These are phyloP conservation scores for Passerina amoena DNA, from an alignment of 2,113 vertebrate genomes.

Conservation along the genomic window DNA sequence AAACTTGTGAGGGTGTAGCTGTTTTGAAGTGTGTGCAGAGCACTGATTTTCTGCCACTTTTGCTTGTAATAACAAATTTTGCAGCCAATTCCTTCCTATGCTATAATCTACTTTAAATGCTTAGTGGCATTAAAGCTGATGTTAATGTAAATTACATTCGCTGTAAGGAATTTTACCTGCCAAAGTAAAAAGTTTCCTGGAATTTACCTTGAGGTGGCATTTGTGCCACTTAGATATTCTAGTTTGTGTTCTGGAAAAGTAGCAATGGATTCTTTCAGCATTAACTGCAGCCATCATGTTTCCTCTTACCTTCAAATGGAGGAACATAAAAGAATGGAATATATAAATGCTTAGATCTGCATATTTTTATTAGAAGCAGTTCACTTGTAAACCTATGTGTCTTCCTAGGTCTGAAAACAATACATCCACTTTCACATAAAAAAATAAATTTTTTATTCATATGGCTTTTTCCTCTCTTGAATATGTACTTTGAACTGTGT, in stretches of 20 bases:
- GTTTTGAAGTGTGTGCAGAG: neutral
- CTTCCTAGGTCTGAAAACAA: neutral
- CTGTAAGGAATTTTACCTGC: neutral
- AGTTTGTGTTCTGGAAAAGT: neutral
- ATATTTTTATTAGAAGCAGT: neutral
- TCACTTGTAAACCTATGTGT: neutral
- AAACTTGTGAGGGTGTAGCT: neutral
- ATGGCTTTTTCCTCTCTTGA: neutral
- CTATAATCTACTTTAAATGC: neutral
- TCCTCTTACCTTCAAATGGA: neutral
- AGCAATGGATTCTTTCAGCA: neutral
- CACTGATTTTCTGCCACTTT: neutral
- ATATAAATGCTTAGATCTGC: neutral
- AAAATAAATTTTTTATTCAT: neutral
- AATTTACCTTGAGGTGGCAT: neutral
- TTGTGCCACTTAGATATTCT: neutral
- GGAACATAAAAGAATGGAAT: neutral
- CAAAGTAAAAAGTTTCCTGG: neutral
- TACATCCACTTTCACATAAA: neutral
- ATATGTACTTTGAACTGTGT: neutral
- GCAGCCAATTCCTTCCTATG: neutral
- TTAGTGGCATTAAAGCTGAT: neutral
- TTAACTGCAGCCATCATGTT: neutral
- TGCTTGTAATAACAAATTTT: neutral
- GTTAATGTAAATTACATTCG: neutral